Evolutionary conservation across 2,888 invertebrate genomes (phyloP).

Genomic region (Hymenopus coronatus): DNA sequence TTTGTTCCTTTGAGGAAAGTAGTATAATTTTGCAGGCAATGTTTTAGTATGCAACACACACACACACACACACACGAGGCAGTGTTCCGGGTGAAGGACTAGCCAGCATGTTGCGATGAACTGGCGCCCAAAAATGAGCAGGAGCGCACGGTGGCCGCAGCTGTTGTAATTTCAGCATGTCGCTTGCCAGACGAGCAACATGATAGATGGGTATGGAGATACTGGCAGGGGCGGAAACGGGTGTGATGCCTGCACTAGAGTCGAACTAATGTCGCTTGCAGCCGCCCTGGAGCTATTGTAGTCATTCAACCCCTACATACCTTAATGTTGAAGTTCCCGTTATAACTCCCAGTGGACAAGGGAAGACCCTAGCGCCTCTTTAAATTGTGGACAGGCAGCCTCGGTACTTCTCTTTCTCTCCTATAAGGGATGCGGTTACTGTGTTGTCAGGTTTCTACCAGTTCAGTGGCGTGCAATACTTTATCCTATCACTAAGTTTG

Average conservation of each 20-base stretch:
- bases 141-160: not conserved
- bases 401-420: not conserved
- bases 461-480: not conserved
- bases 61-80: too few relatives aligned
- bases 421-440: not conserved
- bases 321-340: constrained; percentile 11
- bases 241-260: not conserved
- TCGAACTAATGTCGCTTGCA: not conserved
- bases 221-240: not conserved
- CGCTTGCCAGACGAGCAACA: not conserved
- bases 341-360: constrained; percentile 3
- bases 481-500: too few relatives aligned
- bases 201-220: not conserved
- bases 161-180: not conserved
- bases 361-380: not conserved
- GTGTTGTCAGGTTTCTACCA: constrained; percentile 2
- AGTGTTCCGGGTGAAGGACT: too few relatives aligned
- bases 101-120: not conserved
- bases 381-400: not conserved
- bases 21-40: too few relatives aligned
- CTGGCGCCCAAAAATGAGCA: not conserved
- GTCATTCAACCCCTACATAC: not conserved
- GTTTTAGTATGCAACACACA: too few relatives aligned
- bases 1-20: too few relatives aligned
- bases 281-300: not conserved